A percentile compares a stretch with the other conserved stretches of the same genome.
Conservation (phyloP, 2,888 invertebrate species). For the Campaea margaritaria region DNA sequence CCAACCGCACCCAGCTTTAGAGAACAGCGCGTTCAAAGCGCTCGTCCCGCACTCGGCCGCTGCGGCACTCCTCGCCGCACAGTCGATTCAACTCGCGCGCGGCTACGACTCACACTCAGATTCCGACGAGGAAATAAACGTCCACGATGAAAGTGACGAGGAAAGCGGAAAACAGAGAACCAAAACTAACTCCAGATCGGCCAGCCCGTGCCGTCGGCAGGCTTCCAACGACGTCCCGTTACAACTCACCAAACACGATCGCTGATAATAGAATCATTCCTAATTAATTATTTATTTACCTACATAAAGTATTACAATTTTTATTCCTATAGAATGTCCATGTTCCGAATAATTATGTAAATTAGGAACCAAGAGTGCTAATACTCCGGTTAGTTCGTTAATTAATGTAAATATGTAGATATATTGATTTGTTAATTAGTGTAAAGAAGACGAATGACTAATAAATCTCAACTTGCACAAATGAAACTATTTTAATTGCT, state of each 20-base stretch:
- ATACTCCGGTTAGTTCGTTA: constrained; percentile 72
- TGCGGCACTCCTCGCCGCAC: constrained; percentile 84
- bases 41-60: constrained; percentile 88
- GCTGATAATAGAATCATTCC: constrained; percentile 68
- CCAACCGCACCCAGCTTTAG: constrained; percentile 62
- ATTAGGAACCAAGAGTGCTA: constrained; percentile 68
- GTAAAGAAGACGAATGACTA: constrained; percentile 60
- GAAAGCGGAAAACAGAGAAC: constrained; percentile 80
- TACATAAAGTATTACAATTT: constrained; percentile 66
- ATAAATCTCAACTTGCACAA: constrained; percentile 71
- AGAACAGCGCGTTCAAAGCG: constrained; percentile 85
- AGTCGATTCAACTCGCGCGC: constrained; percentile 76
- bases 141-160: constrained; percentile 91
- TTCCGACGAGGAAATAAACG: constrained; percentile 93
- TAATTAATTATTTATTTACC: constrained; percentile 61
- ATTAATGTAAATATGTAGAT: constrained; percentile 77
- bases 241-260: constrained; percentile 90
- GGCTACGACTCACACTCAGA: constrained; percentile 84
- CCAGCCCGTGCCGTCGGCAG: constrained; percentile 72
- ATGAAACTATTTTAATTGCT: constrained; percentile 34
- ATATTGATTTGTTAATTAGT: constrained; percentile 70
- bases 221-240: constrained; percentile 85
- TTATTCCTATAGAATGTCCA: constrained; percentile 68
- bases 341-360: constrained; percentile 74
- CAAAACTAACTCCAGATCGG: constrained; percentile 78